These are phyloP conservation scores for Antedon mediterranea DNA, from an alignment of 53 echinoderm and acorn worm species.

Conservation along the genomic window DNA sequence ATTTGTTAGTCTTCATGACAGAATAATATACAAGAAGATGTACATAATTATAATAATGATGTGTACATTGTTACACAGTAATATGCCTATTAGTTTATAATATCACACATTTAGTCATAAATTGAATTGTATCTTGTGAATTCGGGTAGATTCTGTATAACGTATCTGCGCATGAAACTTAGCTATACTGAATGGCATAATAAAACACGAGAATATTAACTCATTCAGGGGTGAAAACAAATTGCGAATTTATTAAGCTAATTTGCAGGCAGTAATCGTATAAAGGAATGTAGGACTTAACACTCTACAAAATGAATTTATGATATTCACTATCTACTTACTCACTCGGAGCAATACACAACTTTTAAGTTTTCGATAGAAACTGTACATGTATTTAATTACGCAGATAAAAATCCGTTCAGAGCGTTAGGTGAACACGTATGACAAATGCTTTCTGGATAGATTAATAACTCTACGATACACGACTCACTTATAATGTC, in stretches of 20 bases:
- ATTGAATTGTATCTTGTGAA: too few relatives aligned
- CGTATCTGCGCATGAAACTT: not conserved
- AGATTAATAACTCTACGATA: not conserved
- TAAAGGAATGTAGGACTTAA: not conserved
- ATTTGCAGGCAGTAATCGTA: not conserved
- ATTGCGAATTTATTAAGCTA: not conserved
- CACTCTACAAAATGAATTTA: not conserved
- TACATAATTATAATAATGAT: too few relatives aligned
- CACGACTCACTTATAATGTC: not conserved
- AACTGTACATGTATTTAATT: not conserved
- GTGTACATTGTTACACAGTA: too few relatives aligned
- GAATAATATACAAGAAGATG: too few relatives aligned
- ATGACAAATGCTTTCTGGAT: not conserved
- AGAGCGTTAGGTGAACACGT: not conserved
- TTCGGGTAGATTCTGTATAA: too few relatives aligned
- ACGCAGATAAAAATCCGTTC: not conserved
- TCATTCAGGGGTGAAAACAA: not conserved
- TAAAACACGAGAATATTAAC: not conserved
- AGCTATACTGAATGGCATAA: not conserved
- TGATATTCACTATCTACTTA: not conserved
- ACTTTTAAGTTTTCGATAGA: not conserved
- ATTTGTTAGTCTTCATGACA: too few relatives aligned
- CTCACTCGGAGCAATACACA: not conserved
- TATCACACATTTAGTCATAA: too few relatives aligned
- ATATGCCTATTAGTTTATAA: too few relatives aligned